Percentiles rank a stretch among this genome's conserved stretches.
Conservation (phyloP, 2,113 vertebrate genomes). For the Carassius carassius region DNA sequence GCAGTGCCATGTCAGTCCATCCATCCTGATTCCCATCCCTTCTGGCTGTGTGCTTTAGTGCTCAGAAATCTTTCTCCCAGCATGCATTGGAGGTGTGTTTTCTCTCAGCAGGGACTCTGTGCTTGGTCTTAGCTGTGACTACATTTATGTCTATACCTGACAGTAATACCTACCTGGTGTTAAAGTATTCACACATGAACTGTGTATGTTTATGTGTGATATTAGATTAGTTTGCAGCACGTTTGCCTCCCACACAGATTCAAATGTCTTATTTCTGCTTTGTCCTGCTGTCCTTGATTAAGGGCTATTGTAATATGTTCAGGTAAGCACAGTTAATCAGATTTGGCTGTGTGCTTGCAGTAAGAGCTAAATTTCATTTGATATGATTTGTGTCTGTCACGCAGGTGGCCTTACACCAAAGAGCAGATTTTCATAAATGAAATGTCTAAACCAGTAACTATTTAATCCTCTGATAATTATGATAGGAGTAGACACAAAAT, state of each 20-base stretch:
- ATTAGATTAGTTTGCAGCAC: constrained; percentile 36
- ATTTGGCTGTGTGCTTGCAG: constrained; percentile 67
- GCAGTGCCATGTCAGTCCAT: background rate
- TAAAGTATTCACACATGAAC: constrained; percentile 43
- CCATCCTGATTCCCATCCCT: background rate
- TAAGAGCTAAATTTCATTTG: constrained; percentile 72
- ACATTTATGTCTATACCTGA: constrained; percentile 40
- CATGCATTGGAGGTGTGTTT: constrained; percentile 30
- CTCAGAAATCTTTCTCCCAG: constrained; percentile 29
- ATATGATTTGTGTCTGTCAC: constrained; percentile 74
- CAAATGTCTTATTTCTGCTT: constrained; percentile 35
- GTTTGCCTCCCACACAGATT: constrained; percentile 37
- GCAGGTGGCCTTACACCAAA: constrained; percentile 72
- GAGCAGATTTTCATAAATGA: constrained; percentile 76
- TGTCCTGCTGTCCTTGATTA: constrained; percentile 42
- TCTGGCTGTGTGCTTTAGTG: background rate
- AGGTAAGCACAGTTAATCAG: constrained; percentile 68
- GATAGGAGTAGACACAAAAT: background rate
- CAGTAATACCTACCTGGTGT: constrained; percentile 35
- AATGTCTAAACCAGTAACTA: constrained; percentile 61
- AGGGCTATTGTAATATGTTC: constrained; percentile 56
- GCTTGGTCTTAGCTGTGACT: constrained; percentile 18
- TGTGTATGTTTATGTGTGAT: constrained; percentile 32
- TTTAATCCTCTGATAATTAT: background rate
- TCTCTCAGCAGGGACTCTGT: constrained; percentile 41